A percentile compares a stretch with the other conserved stretches of the same genome.
Conservation (phyloP, 1,140 invertebrate species). For the Ceratoteleas bidentatus region DNA sequence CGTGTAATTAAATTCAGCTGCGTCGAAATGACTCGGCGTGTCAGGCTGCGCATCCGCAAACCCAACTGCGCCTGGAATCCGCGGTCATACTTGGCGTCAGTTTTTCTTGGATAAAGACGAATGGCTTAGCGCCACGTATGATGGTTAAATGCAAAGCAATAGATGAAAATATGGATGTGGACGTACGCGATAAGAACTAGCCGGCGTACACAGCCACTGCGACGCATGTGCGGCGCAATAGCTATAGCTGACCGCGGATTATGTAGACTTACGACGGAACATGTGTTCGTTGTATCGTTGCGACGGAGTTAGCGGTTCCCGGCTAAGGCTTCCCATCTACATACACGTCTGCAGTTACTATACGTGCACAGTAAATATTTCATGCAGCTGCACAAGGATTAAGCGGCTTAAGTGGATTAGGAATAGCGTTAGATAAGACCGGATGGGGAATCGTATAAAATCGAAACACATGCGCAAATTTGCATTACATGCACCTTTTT, state of each 20-base stretch:
- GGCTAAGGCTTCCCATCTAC: slow-evolving; percentile 73
- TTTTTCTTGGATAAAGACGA: slow-evolving; percentile 33
- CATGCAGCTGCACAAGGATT: slow-evolving; percentile 79
- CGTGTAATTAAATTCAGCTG: slow-evolving; percentile 14
- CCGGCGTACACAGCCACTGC: slow-evolving; percentile 11
- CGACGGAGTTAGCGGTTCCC: slow-evolving; percentile 76
- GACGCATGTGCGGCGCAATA: slow-evolving; percentile 44
- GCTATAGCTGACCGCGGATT: slow-evolving; percentile 77
- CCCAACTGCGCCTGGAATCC: slow-evolving; percentile 1
- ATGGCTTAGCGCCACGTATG: slow-evolving; percentile 35
- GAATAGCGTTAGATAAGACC: slow-evolving; percentile 64
- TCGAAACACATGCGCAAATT: slow-evolving; percentile 57
- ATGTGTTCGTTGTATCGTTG: slow-evolving; percentile 79
- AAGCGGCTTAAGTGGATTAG: slow-evolving; percentile 79
- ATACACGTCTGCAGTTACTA: slow-evolving; percentile 61
- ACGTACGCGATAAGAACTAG: slow-evolving; percentile 53
- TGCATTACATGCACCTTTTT: slow-evolving; percentile 45
- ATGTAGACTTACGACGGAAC: slow-evolving; percentile 77
- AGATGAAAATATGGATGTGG: slow-evolving; percentile 56
- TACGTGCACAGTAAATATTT: slow-evolving; percentile 79
- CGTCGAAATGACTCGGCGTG: neutral
- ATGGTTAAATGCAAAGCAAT: slow-evolving; percentile 50
- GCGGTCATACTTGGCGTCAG: slow-evolving; percentile 11
- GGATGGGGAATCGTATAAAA: slow-evolving; percentile 53
- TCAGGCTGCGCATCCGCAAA: slow-evolving; percentile 2